Base-by-base conservation (phyloP, 30 jellyfish, hydroid and myxozoan genomes). In the Aurelia coerulea region DNA sequence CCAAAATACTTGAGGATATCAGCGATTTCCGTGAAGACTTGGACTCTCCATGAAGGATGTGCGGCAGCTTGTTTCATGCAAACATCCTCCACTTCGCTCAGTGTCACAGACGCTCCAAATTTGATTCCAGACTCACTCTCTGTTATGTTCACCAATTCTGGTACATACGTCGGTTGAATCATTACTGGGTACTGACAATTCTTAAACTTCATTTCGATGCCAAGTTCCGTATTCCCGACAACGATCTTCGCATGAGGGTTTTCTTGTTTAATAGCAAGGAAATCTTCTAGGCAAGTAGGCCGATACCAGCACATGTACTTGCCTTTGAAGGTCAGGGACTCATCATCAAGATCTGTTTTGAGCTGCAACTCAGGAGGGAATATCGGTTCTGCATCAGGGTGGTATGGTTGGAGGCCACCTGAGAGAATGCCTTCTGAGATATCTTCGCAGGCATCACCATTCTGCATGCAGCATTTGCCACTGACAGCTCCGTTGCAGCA, bases 341-440 rank as follows among this genome's bases (percentile, higher is more conserved):
- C 87, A 13, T 68, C 84, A 34, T 81, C 91, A 17, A 66, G 75
- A 10, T 15, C 79, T 34, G 84, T 23, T 8, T 65, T 67, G 18
- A 81, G 82, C 78, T 67, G 77, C 56, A 81, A 56, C 54, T 81
- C 91, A 4, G 91, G 84, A 3, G 91, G 91, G 81, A 81, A 81
- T 6, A 81, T 81, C 32, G 91, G 91, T 51, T 81, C 91, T 46
- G 56, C 15, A 46, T 46, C 62, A 19, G 90, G 60, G 1, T 29
- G 49, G 46, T 65, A 79, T 18, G 90, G 78, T 54, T 19, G 51
- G 13, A 59, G 9, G 33, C 19, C 78, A 23, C 19, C 19, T 2
- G 54, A 18, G n/a, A 19, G 34, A n/a, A 73, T 5, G 83, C 29
- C 23, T 18, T 41, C 54, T 32, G 78, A 7, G 17, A 54, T 16